phyloP scores from a whole-genome alignment of 2,113 vertebrate genomes.

The Marmota flaviventris region DNA sequence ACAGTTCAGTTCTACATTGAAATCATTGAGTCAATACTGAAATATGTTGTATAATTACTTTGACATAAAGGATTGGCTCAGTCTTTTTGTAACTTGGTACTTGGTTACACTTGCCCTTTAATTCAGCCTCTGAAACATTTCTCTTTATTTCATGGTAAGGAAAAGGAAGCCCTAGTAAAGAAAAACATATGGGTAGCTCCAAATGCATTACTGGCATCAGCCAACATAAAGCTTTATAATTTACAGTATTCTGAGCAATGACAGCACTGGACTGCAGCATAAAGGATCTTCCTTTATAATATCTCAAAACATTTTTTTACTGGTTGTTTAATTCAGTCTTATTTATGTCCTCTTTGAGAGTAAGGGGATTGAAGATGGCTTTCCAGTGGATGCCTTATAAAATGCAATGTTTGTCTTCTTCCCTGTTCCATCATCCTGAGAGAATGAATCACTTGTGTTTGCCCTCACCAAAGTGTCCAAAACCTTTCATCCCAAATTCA shows the following conservation, averaged over 20 bases:
- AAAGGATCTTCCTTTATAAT: not conserved
- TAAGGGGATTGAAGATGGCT: not conserved
- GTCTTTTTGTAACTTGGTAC: constrained; percentile 47
- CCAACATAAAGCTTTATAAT: not conserved
- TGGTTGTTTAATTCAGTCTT: not conserved
- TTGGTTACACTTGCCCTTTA: constrained; percentile 19
- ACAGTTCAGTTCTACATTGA: constrained; percentile 38
- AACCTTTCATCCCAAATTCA: not conserved
- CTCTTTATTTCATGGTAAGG: not conserved
- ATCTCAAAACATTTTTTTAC: not conserved
- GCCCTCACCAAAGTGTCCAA: not conserved
- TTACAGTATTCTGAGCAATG: not conserved
- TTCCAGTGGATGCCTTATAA: not conserved
- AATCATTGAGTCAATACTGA: constrained; percentile 51
- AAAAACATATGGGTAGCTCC: not conserved
- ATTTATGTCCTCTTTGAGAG: not conserved
- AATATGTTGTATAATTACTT: constrained; percentile 26
- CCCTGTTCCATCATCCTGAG: not conserved
- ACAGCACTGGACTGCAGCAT: not conserved
- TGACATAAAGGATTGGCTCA: constrained; percentile 45
- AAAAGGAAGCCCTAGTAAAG: constrained; percentile 31
- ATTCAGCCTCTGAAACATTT: not conserved
- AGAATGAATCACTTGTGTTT: not conserved
- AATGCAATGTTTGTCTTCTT: not conserved
- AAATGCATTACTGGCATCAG: constrained; percentile 10